Percentiles rank a stretch among this genome's conserved stretches.
Conservation (phyloP, 2,113 vertebrate species). For the Petrocephalus zakoni region DNA sequence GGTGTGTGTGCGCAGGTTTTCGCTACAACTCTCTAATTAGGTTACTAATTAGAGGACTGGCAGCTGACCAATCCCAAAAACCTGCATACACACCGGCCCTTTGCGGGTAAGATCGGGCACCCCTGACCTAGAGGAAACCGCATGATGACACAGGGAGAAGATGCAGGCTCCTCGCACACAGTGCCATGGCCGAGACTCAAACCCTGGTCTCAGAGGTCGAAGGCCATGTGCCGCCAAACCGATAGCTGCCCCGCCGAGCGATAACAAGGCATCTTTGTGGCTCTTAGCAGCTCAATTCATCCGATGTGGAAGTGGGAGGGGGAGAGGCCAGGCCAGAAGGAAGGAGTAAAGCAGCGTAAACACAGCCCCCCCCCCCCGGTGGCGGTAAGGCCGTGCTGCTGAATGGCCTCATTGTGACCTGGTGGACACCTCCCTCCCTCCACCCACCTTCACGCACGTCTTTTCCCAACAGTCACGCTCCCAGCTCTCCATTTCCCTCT, state of each 20-base stretch:
- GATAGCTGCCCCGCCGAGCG: not conserved
- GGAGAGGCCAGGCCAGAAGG: not conserved
- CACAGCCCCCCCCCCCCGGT: not conserved
- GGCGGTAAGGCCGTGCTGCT: not conserved
- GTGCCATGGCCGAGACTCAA: not conserved
- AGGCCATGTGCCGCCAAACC: not conserved
- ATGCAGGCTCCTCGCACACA: not conserved
- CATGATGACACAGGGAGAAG: not conserved
- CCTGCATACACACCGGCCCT: too few relatives aligned
- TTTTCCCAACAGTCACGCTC: not conserved
- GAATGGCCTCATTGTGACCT: constrained; percentile 12
- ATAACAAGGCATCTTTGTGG: not conserved
- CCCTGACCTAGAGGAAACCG: not conserved
- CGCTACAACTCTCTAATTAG: too few relatives aligned
- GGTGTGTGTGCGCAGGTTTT: too few relatives aligned
- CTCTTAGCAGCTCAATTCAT: not conserved
- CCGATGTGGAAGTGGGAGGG: not conserved
- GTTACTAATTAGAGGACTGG: too few relatives aligned
- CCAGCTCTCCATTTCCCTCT: not conserved
- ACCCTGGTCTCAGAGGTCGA: not conserved
- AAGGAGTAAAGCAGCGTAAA: not conserved
- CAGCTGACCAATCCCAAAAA: too few relatives aligned
- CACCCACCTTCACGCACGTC: not conserved
- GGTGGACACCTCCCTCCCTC: not conserved
- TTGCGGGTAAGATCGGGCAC: too few relatives aligned